Percentiles rank a stretch among this genome's conserved stretches.
These are phyloP conservation scores for Blomia tropicalis DNA, from an alignment of 2,888 invertebrate genomes.

Conservation along the genomic window DNA sequence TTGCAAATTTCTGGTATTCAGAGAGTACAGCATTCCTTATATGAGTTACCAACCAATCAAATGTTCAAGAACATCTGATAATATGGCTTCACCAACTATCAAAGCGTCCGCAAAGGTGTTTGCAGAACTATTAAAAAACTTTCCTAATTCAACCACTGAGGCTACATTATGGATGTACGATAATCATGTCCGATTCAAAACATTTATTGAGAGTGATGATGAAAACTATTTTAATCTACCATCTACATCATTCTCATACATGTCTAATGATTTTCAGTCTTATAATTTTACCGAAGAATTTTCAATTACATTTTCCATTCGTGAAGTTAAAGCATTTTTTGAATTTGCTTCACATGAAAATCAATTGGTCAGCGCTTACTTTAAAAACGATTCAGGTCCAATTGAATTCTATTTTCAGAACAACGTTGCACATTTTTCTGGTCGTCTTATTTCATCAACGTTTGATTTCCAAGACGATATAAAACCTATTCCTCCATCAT, in stretches of 20 bases:
- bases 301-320: constrained; percentile 15
- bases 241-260: constrained; percentile 15
- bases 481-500: background rate
- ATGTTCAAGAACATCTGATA: background rate
- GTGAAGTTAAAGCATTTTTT: constrained; percentile 17
- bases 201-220: constrained; percentile 9
- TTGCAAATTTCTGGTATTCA: background rate
- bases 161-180: constrained; percentile 1
- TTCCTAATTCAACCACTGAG: background rate
- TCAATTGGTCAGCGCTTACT: constrained; percentile 10
- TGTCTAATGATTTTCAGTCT: constrained; percentile 2
- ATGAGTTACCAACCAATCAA: background rate
- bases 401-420: background rate
- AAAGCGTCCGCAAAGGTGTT: background rate
- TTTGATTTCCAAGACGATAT: constrained; percentile 10
- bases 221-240: background rate
- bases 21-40: constrained; percentile 17
- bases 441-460: constrained; percentile 11
- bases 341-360: constrained; percentile 6
- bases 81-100: background rate
- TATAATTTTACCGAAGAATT: constrained; percentile 12
- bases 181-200: background rate
- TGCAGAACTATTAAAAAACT: background rate
- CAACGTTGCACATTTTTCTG: background rate
- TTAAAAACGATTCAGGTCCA: background rate